Evolutionary conservation across 2,113 vertebrate genomes (phyloP).

Genomic region (Saguinus imperator): DNA sequence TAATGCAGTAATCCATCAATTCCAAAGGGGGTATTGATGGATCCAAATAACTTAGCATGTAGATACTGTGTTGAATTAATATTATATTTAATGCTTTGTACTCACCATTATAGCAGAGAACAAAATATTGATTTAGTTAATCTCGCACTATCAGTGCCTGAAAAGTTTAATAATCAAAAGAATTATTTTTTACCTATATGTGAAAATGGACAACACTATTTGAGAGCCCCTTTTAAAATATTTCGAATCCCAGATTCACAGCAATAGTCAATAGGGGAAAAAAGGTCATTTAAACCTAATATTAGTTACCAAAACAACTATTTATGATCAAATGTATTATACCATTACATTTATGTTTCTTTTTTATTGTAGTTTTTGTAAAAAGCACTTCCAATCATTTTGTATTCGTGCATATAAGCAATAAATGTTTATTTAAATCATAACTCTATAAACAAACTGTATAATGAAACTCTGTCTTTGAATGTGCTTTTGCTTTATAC

Average conservation of each 20-base stretch:
- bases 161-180: slow-evolving; percentile 70
- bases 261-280: background rate
- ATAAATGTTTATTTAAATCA: slow-evolving; percentile 15
- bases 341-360: background rate
- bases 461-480: background rate
- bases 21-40: slow-evolving; percentile 78
- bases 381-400: background rate
- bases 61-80: slow-evolving; percentile 85
- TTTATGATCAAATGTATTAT: background rate
- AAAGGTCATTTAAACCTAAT: background rate
- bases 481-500: background rate
- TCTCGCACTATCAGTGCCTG: slow-evolving; percentile 75
- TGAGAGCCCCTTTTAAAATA: slow-evolving; percentile 46
- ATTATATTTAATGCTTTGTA: slow-evolving; percentile 84
- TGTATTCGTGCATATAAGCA: background rate
- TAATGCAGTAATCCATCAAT: slow-evolving; percentile 86
- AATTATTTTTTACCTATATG: slow-evolving; percentile 71
- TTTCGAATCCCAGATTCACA: slow-evolving; percentile 26
- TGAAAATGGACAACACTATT: background rate
- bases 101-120: slow-evolving; percentile 80
- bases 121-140: slow-evolving; percentile 85
- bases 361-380: background rate
- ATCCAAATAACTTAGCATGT: slow-evolving; percentile 82
- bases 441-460: background rate
- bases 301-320: slow-evolving; percentile 30